Conservation (phyloP, 1,140 invertebrate species). For the Ooceraea biroi region DNA sequence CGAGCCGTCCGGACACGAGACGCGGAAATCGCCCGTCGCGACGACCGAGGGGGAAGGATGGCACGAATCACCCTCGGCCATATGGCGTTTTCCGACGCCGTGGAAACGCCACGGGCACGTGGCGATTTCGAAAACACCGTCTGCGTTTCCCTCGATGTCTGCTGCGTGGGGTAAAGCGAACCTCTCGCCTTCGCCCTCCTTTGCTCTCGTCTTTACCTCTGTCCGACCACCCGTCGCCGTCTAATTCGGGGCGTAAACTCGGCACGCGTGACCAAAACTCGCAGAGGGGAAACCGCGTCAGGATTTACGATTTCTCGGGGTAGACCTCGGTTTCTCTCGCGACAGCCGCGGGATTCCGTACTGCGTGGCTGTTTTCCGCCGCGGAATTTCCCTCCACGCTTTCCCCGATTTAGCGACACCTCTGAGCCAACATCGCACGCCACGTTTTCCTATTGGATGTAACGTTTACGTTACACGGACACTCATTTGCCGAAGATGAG, state of each 20-base stretch:
- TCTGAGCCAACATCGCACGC: background rate
- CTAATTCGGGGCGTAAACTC: slow-evolving; percentile 52
- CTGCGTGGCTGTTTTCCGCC: slow-evolving; percentile 40
- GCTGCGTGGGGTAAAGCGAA: slow-evolving; percentile 12
- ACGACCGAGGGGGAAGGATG: slow-evolving; percentile 31
- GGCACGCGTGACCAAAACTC: slow-evolving; percentile 59
- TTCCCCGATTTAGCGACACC: slow-evolving; percentile 34
- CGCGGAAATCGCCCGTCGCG: slow-evolving; percentile 49
- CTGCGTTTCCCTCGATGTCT: background rate
- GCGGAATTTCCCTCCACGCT: slow-evolving; percentile 19
- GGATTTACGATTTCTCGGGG: slow-evolving; percentile 47
- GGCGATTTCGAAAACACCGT: slow-evolving; percentile 46
- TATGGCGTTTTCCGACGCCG: slow-evolving; percentile 56
- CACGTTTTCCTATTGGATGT: background rate
- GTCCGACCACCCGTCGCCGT: slow-evolving; percentile 10
- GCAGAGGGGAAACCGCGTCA: slow-evolving; percentile 21
- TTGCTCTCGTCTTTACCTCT: background rate
- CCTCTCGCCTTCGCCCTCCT: no score
- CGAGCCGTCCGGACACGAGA: slow-evolving; percentile 43
- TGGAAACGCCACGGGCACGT: slow-evolving; percentile 33
- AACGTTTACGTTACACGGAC: no score
- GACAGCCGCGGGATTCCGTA: slow-evolving; percentile 16
- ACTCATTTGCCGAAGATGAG: no score
- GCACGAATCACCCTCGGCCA: slow-evolving; percentile 54
- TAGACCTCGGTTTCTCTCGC: slow-evolving; percentile 41